Percentiles rank a stretch among this genome's conserved stretches.
These are phyloP conservation scores for Nephila pilipes DNA, from an alignment of 1,140 invertebrate species.

Conservation along the genomic window DNA sequence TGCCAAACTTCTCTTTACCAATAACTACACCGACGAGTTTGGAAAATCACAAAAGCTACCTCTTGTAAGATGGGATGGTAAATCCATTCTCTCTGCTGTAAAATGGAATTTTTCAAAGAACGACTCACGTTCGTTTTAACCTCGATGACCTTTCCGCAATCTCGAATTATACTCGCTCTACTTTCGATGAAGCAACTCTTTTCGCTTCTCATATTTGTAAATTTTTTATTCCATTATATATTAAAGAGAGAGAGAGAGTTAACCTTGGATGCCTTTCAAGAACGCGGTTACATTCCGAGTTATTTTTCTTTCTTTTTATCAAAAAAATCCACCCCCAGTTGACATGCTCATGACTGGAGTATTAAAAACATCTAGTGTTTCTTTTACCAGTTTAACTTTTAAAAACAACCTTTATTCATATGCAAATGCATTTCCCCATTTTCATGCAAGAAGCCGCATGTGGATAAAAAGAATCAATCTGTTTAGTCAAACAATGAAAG, in stretches of 20 bases:
- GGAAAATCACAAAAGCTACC: not conserved
- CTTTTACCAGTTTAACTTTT: not conserved
- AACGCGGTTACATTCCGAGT: not conserved
- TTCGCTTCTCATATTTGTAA: not conserved
- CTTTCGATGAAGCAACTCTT: not conserved
- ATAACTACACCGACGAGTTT: not conserved
- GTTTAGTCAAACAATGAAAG: conserved; percentile 7
- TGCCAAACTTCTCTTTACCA: not conserved
- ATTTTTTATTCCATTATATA: not conserved
- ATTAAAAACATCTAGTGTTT: not conserved
- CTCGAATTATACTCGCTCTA: conserved; percentile 22
- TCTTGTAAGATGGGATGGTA: not conserved
- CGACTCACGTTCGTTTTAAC: conserved; percentile 17
- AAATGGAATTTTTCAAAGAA: not conserved
- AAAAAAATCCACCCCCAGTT: conserved; percentile 1
- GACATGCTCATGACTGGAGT: not conserved
- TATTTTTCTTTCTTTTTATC: not conserved
- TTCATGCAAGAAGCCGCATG: not conserved
- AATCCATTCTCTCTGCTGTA: not conserved
- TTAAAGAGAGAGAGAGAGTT: not conserved
- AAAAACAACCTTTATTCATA: not conserved
- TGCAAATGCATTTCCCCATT: not conserved
- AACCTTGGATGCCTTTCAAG: conserved; percentile 34
- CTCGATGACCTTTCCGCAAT: not conserved
- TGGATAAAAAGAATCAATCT: not conserved